Base-by-base conservation (phyloP, 2,797 vertebrate genomes). In the Platalea minor region DNA sequence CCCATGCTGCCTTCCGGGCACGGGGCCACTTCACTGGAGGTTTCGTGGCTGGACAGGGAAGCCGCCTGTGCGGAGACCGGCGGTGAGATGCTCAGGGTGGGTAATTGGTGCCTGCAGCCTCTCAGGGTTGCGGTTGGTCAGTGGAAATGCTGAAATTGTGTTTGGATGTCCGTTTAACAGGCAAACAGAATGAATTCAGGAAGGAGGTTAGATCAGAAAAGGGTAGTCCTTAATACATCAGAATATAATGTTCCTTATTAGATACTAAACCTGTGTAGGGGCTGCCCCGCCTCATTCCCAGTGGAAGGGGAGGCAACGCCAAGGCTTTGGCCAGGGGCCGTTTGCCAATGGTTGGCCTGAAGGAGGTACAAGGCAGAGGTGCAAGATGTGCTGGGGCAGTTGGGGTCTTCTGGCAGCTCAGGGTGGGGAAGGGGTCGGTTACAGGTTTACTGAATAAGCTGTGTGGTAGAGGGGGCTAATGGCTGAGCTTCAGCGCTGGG, bases 31-130 rank as follows among this genome's bases (percentile, higher is more conserved):
- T 41, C 4, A 1, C 45, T 0, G 0, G 10, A n/a, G 84, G 33
- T 31, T 31, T 70, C 0, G 5, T 17, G 45, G 51, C 41, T 31
- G 25, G 51, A 24, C 21, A 16, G 45, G 15, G 31, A 53, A 31
- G 31, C 6, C 0, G 39, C 0, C 0, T 0, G 0, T 3, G 28
- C 1, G 2, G 28, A 39, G 41, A 53, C 13, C 4, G 1, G 46
- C 0, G 2, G 43, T 17, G 53, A 39, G 74, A 7, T 35, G 28
- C 45, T 64, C 8, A 4, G 60, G 45, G 56, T 0, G 0, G 11
- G 23, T 21, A 7, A 24, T 3, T 0, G 2, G 61, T 9, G 26
- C 31, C 57, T 80, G 79, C 46, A n/a, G 74, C 41, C 23, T 13
- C 56, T 50, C 15, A 7, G 21, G 24, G 51, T 13, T 31, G 51